phyloP scores from a whole-genome alignment of 2,888 invertebrate genomes.

The Patella ulyssiponensis region DNA sequence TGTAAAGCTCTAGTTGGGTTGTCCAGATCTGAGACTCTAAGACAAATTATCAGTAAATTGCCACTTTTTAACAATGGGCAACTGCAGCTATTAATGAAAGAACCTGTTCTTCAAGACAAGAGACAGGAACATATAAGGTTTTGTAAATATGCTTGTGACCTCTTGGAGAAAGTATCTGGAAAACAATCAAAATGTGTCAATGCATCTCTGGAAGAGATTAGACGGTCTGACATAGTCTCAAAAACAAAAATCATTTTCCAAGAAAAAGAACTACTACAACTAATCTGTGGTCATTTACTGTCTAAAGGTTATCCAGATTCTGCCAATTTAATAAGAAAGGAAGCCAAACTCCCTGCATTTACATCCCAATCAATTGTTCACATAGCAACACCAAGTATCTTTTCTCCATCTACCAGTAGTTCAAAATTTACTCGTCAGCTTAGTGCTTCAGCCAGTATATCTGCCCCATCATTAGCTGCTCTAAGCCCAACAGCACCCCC shows the following conservation, averaged over 20 bases:
- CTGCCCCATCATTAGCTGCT: neutral
- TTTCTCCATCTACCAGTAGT: slow-evolving; percentile 48
- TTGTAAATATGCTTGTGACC: slow-evolving; percentile 91
- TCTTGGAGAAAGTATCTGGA: slow-evolving; percentile 91
- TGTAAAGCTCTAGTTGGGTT: slow-evolving; percentile 92
- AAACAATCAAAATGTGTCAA: slow-evolving; percentile 83
- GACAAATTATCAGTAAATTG: slow-evolving; percentile 95
- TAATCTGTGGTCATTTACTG: slow-evolving; percentile 90
- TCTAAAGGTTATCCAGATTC: slow-evolving; percentile 80
- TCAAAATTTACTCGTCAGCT: slow-evolving; percentile 22
- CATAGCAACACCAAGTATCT: slow-evolving; percentile 52
- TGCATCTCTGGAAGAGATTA: slow-evolving; percentile 89
- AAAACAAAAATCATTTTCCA: slow-evolving; percentile 96
- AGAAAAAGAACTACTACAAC: slow-evolving; percentile 90
- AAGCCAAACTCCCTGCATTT: slow-evolving; percentile 76
- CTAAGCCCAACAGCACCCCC: slow-evolving; percentile 12
- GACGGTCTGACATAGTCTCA: slow-evolving; percentile 92
- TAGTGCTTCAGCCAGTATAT: slow-evolving; percentile 7
- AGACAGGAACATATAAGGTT: slow-evolving; percentile 95
- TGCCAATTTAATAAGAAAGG: slow-evolving; percentile 82
- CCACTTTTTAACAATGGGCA: slow-evolving; percentile 94
- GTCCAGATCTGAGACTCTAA: slow-evolving; percentile 90
- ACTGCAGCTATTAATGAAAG: slow-evolving; percentile 92
- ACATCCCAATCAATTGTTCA: slow-evolving; percentile 56
- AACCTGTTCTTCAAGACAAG: slow-evolving; percentile 97